These are phyloP conservation scores for Synergus laeviventris DNA, from an alignment of 2,888 invertebrate species.

Conservation along the genomic window DNA sequence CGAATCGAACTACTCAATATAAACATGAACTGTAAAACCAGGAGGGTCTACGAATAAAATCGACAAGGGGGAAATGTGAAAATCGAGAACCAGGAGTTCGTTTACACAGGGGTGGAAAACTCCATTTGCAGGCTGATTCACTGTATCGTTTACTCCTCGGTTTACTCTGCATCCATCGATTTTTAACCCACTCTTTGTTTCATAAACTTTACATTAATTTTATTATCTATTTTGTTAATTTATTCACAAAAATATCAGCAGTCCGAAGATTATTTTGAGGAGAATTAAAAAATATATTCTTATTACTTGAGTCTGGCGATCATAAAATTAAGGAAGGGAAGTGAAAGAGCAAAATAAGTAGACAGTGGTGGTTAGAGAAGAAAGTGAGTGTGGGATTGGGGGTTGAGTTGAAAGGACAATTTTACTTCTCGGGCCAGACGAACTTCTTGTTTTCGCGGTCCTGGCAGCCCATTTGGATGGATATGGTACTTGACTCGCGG, in stretches of 20 bases:
- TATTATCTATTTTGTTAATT: not conserved
- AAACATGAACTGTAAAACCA: conserved; percentile 40
- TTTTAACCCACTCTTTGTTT: not conserved
- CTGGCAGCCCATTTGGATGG: conserved; percentile 60
- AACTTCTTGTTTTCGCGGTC: conserved; percentile 58
- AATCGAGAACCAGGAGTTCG: not conserved
- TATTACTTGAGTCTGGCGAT: not conserved
- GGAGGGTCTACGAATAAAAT: conserved; percentile 34
- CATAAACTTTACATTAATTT: not conserved
- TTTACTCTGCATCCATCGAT: not conserved
- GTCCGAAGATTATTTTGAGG: too few relatives aligned
- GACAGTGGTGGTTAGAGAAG: conserved; percentile 34
- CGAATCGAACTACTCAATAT: conserved; percentile 62
- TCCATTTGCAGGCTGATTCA: conserved; percentile 2
- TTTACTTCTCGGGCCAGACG: conserved; percentile 46
- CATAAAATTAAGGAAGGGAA: conserved; percentile 21
- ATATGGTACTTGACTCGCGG: conserved; percentile 67
- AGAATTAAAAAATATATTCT: not conserved
- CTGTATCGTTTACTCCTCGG: not conserved
- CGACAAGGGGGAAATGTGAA: not conserved
- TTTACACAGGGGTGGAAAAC: conserved; percentile 22
- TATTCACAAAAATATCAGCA: too few relatives aligned
- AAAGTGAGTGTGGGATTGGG: conserved; percentile 39
- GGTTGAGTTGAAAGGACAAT: conserved; percentile 44
- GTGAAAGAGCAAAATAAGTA: conserved; percentile 38